Conservation (phyloP, 2,888 invertebrate genomes). For the Acanthoscelides obtectus region DNA sequence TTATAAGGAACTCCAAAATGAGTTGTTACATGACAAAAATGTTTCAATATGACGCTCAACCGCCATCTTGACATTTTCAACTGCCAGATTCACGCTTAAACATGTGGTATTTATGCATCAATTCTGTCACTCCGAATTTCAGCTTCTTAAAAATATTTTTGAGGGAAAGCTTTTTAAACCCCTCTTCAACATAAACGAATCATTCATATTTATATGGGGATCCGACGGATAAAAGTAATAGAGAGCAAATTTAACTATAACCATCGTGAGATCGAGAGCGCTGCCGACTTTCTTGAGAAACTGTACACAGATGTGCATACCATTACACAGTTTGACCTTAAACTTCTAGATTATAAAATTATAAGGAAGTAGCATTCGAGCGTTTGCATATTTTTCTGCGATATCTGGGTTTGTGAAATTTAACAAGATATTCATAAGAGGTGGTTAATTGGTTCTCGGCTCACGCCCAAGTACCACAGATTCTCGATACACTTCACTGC, state of each 20-base stretch:
- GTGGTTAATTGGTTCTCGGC: not conserved
- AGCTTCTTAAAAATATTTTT: too few species aligned
- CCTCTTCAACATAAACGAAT: not conserved
- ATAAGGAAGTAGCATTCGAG: not conserved
- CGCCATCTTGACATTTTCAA: too few species aligned
- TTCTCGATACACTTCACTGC: not conserved
- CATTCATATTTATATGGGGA: not conserved
- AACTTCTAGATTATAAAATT: not conserved
- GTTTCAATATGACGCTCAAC: too few species aligned
- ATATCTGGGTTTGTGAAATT: not conserved
- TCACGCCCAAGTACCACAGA: not conserved
- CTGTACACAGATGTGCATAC: not conserved
- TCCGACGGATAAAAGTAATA: not conserved
- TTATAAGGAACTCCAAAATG: too few species aligned
- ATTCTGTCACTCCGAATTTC: too few species aligned
- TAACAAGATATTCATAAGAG: not conserved
- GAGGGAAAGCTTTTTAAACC: too few species aligned
- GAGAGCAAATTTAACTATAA: not conserved
- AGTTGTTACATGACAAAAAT: too few species aligned
- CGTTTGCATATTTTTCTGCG: not conserved
- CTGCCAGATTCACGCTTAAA: too few species aligned
- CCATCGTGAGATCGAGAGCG: not conserved
- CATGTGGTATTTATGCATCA: too few species aligned
- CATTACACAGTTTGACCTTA: not conserved
- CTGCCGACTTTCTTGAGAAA: not conserved